These are phyloP conservation scores for Meteorus sp. DNA, from an alignment of 1,140 invertebrate genomes.

Conservation along the genomic window DNA sequence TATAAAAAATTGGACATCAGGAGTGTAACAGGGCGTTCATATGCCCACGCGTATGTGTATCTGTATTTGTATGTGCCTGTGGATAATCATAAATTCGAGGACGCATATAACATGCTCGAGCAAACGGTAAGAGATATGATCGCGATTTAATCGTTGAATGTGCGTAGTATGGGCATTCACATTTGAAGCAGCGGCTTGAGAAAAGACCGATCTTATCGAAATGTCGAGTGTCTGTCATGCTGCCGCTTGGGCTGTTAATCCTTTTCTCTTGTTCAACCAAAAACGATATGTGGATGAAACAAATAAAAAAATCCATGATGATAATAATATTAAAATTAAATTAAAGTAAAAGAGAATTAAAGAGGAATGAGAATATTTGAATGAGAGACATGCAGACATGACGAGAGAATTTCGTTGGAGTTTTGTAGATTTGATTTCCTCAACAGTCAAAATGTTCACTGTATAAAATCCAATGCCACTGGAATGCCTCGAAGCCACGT, in stretches of 20 bases:
- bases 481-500: no score
- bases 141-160: conserved; percentile 37
- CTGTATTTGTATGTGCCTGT: not conserved
- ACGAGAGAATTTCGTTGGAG: no score
- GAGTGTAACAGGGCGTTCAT: no score
- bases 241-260: conserved; percentile 38
- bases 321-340: not conserved
- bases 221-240: conserved; percentile 37
- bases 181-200: conserved; percentile 35
- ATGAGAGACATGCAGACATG: no score
- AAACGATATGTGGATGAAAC: not conserved
- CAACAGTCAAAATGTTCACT: no score
- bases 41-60: no score
- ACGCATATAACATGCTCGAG: conserved; percentile 22
- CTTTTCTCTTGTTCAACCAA: conserved; percentile 30
- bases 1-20: no score
- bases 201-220: conserved; percentile 38
- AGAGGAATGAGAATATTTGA: no score
- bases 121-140: conserved; percentile 28
- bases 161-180: conserved; percentile 31
- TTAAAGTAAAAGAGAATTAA: not conserved
- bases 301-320: conserved; percentile 19
- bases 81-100: conserved; percentile 33
- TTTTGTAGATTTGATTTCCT: no score
- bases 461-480: no score